Evolutionary conservation across 2,113 vertebrate species (phyloP).

Genomic region (Suncus etruscus): DNA sequence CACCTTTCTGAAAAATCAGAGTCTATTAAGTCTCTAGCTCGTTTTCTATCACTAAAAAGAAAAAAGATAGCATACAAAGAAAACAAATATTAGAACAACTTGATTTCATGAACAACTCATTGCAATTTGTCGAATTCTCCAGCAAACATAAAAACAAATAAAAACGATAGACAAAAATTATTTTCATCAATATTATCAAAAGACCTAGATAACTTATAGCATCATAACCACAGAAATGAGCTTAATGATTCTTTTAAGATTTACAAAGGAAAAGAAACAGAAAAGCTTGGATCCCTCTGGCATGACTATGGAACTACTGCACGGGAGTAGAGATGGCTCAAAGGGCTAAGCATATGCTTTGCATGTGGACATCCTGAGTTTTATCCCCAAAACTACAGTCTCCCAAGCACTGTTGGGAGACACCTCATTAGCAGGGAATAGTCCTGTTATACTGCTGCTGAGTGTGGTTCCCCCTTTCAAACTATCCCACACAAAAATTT

Average conservation of each 20-base stretch:
- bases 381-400: too few relatives aligned
- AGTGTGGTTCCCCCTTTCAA: too few relatives aligned
- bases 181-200: too few relatives aligned
- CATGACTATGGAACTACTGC: too few relatives aligned
- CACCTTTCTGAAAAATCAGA: conserved; percentile 93
- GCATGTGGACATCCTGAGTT: too few relatives aligned
- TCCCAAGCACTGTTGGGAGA: too few relatives aligned
- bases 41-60: conserved; percentile 91
- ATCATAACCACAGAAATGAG: neutral
- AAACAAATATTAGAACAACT: conserved; percentile 57
- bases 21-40: conserved; percentile 91
- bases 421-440: too few relatives aligned
- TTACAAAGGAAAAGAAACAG: conserved; percentile 18
- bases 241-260: neutral
- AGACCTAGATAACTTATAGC: too few relatives aligned
- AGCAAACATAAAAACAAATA: conserved; percentile 30
- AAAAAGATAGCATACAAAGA: conserved; percentile 72
- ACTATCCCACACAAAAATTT: neutral
- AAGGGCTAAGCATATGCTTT: too few relatives aligned
- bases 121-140: conserved; percentile 44
- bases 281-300: neutral
- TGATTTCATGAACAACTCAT: conserved; percentile 48
- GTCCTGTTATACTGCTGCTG: too few relatives aligned
- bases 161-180: conserved; percentile 12
- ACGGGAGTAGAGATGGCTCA: too few relatives aligned